Conservation (phyloP, 2,888 invertebrate species). For the Phyllotreta striolata region DNA sequence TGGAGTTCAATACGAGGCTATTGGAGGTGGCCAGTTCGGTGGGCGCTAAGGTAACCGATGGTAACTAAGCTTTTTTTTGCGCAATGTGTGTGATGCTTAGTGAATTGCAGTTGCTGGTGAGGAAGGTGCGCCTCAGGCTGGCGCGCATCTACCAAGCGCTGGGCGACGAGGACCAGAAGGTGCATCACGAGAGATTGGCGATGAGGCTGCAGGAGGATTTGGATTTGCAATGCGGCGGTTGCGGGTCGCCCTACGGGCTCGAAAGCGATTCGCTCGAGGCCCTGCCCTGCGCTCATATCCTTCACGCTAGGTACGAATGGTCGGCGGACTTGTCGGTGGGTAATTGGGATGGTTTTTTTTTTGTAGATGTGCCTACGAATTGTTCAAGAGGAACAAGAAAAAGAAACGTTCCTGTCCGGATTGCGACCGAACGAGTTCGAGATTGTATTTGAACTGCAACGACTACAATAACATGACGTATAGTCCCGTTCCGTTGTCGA, state of each 20-base stretch:
- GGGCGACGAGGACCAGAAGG: constrained; percentile 82
- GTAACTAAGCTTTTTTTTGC: background rate
- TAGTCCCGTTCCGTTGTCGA: constrained; percentile 63
- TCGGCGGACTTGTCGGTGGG: background rate
- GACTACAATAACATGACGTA: constrained; percentile 55
- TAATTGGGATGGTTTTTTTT: constrained; percentile 24
- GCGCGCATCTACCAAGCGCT: constrained; percentile 83
- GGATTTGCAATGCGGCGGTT: constrained; percentile 82
- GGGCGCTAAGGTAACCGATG: constrained; percentile 81
- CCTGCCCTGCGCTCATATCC: constrained; percentile 86
- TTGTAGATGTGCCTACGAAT: constrained; percentile 72
- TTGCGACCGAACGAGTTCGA: constrained; percentile 73
- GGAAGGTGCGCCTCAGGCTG: constrained; percentile 80
- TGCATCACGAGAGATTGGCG: constrained; percentile 78
- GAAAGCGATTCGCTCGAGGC: constrained; percentile 80
- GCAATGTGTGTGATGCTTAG: background rate
- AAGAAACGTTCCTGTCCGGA: constrained; percentile 74
- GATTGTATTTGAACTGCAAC: constrained; percentile 66
- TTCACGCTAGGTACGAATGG: constrained; percentile 75
- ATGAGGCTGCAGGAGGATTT: constrained; percentile 71
- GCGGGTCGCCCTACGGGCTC: constrained; percentile 79
- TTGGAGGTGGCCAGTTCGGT: constrained; percentile 85
- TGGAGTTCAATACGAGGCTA: constrained; percentile 85
- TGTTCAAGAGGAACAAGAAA: constrained; percentile 68
- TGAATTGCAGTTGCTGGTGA: constrained; percentile 73